These are phyloP conservation scores for Drosophila bocqueti DNA, from an alignment of 1,140 invertebrate species.

Conservation along the genomic window DNA sequence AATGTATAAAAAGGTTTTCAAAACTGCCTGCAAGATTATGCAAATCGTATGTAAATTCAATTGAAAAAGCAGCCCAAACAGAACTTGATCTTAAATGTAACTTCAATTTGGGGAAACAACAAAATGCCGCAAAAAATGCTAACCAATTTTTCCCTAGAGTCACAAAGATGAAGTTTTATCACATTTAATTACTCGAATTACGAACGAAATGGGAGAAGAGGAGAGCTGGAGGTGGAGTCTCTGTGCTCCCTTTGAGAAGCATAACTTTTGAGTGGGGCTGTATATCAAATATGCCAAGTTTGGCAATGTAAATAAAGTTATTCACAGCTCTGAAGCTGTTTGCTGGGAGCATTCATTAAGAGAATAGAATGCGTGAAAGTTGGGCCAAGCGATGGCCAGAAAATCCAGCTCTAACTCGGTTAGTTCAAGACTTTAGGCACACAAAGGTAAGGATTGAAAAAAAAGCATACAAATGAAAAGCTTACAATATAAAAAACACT, in stretches of 20 bases:
- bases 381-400: slow-evolving; percentile 5
- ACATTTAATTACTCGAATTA: slow-evolving; percentile 25
- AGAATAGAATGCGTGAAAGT: slow-evolving; percentile 32
- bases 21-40: not conserved
- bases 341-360: slow-evolving; percentile 16
- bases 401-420: slow-evolving; percentile 23
- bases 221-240: not conserved
- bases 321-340: slow-evolving; percentile 8
- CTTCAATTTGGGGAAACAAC: not conserved
- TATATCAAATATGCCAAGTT: slow-evolving; percentile 32
- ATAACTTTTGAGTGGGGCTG: slow-evolving; percentile 22
- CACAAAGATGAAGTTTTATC: slow-evolving; percentile 1
- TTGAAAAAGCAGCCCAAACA: not conserved
- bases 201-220: not conserved
- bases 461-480: not conserved
- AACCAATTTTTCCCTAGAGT: not conserved
- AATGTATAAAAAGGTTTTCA: not conserved
- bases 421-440: slow-evolving; percentile 1
- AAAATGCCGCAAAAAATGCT: not conserved
- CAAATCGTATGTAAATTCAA: not conserved
- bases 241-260: not conserved
- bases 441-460: not conserved
- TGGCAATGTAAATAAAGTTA: slow-evolving; percentile 38
- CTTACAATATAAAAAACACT: not conserved
- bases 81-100: not conserved